Conservation (phyloP, 2,797 vertebrate genomes). For the Cynodonichthys magdalenae region DNA sequence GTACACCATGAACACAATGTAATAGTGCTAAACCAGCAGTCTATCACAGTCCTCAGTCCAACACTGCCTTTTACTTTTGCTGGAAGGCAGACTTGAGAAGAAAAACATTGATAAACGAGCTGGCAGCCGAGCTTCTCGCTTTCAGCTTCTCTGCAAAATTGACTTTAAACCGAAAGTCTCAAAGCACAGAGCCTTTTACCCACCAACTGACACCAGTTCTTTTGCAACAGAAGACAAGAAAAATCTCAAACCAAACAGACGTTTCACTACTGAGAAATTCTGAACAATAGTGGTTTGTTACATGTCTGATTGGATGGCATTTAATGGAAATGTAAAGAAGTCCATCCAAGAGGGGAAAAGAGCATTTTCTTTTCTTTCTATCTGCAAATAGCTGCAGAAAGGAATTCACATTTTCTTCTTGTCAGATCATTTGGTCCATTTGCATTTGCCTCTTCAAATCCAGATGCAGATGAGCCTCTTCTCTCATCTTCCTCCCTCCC, state of each 20-base stretch:
- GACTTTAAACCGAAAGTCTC: conserved; percentile 47
- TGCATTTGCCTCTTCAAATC: conserved; percentile 78
- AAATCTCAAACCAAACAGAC: conserved; percentile 59
- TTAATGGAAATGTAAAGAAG: conserved; percentile 51
- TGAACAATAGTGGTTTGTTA: conserved; percentile 48
- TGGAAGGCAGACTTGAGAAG: conserved; percentile 34
- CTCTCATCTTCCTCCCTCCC: conserved; percentile 48
- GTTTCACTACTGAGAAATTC: conserved; percentile 43
- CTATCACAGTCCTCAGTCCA: conserved; percentile 44
- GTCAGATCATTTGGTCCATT: conserved; percentile 81
- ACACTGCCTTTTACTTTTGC: conserved; percentile 39
- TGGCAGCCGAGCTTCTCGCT: conserved; percentile 38
- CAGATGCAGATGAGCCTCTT: conserved; percentile 72
- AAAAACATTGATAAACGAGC: conserved; percentile 49
- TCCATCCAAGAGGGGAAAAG: conserved; percentile 36
- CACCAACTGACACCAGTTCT: conserved; percentile 38
- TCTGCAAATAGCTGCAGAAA: conserved; percentile 72
- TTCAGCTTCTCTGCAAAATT: conserved; percentile 52
- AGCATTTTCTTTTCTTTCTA: conserved; percentile 27
- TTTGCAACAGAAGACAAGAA: conserved; percentile 36
- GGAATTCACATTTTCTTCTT: conserved; percentile 75
- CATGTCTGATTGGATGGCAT: conserved; percentile 50
- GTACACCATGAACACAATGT: conserved; percentile 38
- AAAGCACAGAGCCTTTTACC: conserved; percentile 43
- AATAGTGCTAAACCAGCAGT: conserved; percentile 41